Evolutionary conservation across 2,797 vertebrate species (phyloP), one percentile per base, ranked within the genome.

Genomic region (Psittacula derbiana): DNA sequence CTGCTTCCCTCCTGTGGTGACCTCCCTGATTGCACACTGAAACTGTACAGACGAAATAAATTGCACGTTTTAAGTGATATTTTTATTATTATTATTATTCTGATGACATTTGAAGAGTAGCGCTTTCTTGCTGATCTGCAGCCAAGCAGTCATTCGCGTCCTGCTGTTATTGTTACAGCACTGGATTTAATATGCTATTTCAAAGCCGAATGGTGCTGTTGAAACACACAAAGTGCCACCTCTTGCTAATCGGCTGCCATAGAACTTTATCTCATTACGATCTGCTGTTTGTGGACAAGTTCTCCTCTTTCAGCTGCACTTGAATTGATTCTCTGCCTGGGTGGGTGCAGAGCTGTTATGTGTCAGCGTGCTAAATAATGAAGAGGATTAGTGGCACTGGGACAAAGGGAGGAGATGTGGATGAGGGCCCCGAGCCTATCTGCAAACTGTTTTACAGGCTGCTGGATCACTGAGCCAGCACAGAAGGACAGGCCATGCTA

Each of bases 1-100:
- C 91, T 97, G 92, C 92, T 97, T 89, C 97, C 97, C 97, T 96
- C 97, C 96, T 92, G 96, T 97, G 97, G 97, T 66, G 58, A 85
- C 40, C 49, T 36, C 79, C 58, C 69, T 53, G 30, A 76, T 16
- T 96, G 78, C 93, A 93, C 69, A 46, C 16, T 2, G 0, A 43
- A 79, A 25, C 50, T 0, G 4, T 12, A 7, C 44, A 20, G n/a
- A 12, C 33, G 43, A 49, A 66, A 43, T 6, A n/a, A 57, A 53
- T 8, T 2, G 19, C n/a, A 40, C 8, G 6, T 60, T 15, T 7
- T 8, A 33, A 4, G 11, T 6, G 20, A 43, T 53, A 25, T 60
- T 82, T 33, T 27, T 4, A 2, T 1, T 6, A 27, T 17, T 2
- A 2, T 46, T 12, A 19, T 57, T 20, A 18, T 64, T 46, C 4